Conservation (phyloP, 2,888 invertebrate genomes). For the Homarus gammarus region DNA sequence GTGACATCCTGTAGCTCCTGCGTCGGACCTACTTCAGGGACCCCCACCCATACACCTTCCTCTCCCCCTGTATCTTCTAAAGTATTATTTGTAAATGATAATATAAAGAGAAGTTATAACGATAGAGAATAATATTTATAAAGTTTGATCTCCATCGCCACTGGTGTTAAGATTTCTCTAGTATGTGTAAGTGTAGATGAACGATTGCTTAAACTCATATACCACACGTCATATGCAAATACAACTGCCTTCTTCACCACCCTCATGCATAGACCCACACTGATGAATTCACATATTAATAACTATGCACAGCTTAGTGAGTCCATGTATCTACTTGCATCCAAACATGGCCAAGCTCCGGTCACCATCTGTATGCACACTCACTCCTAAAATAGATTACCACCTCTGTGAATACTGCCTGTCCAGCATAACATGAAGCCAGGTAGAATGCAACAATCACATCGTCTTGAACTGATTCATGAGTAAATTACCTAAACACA, state of each 20-base stretch:
- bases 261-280: background rate
- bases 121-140: too few relatives aligned
- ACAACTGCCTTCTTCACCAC: background rate
- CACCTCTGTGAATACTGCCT: background rate
- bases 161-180: too few relatives aligned
- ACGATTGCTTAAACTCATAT: background rate
- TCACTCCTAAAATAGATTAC: background rate
- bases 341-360: background rate
- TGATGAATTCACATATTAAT: background rate
- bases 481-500: too few relatives aligned
- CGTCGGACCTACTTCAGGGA: too few relatives aligned
- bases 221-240: background rate
- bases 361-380: background rate
- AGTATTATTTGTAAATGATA: too few relatives aligned
- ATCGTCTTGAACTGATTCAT: background rate
- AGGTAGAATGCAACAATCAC: background rate
- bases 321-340: background rate
- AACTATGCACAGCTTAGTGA: background rate
- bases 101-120: too few relatives aligned
- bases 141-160: too few relatives aligned
- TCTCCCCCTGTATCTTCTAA: too few relatives aligned
- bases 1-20: background rate
- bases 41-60: too few relatives aligned
- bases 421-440: background rate
- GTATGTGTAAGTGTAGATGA: too few relatives aligned